phyloP scores from a whole-genome alignment of 1,140 invertebrate genomes.

The Steinernema feltiae region DNA sequence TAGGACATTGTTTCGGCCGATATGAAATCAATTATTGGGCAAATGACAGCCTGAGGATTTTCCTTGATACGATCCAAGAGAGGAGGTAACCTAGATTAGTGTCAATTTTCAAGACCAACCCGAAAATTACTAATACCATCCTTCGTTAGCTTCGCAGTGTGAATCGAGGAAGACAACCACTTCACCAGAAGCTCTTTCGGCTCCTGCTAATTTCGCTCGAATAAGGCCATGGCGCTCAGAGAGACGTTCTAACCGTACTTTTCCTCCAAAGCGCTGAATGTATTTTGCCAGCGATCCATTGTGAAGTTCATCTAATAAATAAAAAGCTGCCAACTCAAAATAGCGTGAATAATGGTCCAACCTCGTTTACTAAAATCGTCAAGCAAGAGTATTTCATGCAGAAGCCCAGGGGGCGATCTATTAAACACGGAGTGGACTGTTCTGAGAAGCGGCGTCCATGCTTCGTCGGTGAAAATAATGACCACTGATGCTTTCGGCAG shows the following conservation, averaged over 20 bases:
- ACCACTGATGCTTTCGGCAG: slow-evolving; percentile 68
- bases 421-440: slow-evolving; percentile 82
- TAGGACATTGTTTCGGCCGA: slow-evolving; percentile 78
- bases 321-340: background rate
- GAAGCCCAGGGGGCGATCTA: slow-evolving; percentile 66
- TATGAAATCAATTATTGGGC: slow-evolving; percentile 86
- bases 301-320: slow-evolving; percentile 64
- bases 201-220: slow-evolving; percentile 74
- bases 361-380: slow-evolving; percentile 78
- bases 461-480: slow-evolving; percentile 83
- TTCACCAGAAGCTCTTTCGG: slow-evolving; percentile 71
- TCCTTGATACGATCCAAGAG: slow-evolving; percentile 75
- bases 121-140: slow-evolving; percentile 64
- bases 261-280: slow-evolving; percentile 60
- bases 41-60: slow-evolving; percentile 71
- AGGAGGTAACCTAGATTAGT: slow-evolving; percentile 69
- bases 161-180: slow-evolving; percentile 87
- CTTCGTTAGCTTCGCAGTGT: slow-evolving; percentile 79
- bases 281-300: slow-evolving; percentile 73
- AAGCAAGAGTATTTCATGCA: slow-evolving; percentile 79
- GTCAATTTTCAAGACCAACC: slow-evolving; percentile 15
- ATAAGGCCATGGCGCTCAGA: slow-evolving; percentile 75
- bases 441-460: slow-evolving; percentile 73
- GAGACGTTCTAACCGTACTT: slow-evolving; percentile 71
- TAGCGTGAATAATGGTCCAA: slow-evolving; percentile 54